A percentile compares a stretch with the other conserved stretches of the same genome.
phyloP scores from a whole-genome alignment of 1,140 invertebrate genomes.

The Antheraea pernyi region DNA sequence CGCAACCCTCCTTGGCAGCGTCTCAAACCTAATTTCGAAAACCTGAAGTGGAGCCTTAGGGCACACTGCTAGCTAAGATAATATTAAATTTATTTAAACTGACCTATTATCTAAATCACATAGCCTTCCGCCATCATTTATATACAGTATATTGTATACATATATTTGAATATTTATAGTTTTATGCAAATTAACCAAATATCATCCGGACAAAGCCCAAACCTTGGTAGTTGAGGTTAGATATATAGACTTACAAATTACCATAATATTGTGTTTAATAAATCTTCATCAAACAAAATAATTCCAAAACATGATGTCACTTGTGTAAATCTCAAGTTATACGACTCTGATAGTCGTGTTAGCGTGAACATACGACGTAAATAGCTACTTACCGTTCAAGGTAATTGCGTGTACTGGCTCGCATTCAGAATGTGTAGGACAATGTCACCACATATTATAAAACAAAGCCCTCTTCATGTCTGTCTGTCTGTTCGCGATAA shows the following conservation, averaged over 20 bases:
- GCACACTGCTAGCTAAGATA: no score
- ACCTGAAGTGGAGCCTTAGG: no score
- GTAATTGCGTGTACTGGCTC: neutral
- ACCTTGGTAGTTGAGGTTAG: neutral
- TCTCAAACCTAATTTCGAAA: no score
- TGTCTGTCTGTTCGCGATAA: no score
- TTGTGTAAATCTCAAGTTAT: conserved; percentile 8
- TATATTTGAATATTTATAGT: neutral
- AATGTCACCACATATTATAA: no score
- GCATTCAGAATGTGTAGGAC: neutral
- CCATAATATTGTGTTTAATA: neutral
- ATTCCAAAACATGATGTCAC: conserved; percentile 13
- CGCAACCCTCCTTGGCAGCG: no score
- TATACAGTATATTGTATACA: neutral
- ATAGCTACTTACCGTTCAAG: conserved; percentile 9
- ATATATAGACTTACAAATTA: neutral
- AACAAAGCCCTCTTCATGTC: no score
- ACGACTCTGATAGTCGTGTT: neutral
- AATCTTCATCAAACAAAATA: conserved; percentile 1
- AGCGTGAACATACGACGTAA: conserved; percentile 9
- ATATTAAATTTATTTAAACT: no score
- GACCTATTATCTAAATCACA: no score
- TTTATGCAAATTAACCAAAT: neutral
- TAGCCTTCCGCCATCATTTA: no score
- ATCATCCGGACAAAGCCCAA: neutral